These are phyloP conservation scores for Oncorhynchus tshawytscha DNA, from an alignment of 2,113 vertebrate species.

Conservation along the genomic window DNA sequence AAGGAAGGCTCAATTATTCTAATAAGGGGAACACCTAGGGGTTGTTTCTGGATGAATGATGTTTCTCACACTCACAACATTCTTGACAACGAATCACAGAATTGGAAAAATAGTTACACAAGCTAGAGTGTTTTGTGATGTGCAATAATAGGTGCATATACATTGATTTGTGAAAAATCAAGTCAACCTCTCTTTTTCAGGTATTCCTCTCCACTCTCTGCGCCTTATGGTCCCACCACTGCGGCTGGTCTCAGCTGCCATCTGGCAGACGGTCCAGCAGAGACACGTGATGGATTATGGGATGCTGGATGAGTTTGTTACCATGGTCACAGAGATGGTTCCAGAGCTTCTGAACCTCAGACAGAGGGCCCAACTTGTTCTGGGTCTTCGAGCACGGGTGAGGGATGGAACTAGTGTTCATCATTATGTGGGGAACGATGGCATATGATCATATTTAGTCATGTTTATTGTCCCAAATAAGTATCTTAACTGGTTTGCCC, in stretches of 20 bases:
- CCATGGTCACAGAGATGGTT: constrained; percentile 40
- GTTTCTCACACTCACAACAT: too few species aligned
- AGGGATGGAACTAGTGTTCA: too few species aligned
- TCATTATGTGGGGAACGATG: too few species aligned
- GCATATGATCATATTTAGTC: too few species aligned
- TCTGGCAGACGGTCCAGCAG: constrained; percentile 52
- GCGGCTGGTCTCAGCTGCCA: constrained; percentile 50
- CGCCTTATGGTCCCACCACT: constrained; percentile 29
- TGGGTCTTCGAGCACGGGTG: constrained; percentile 69
- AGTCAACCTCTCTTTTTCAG: neutral
- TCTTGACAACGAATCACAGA: too few species aligned
- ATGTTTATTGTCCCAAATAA: too few species aligned
- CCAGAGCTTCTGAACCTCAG: constrained; percentile 62
- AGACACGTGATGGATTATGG: constrained; percentile 55
- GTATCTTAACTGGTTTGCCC: neutral
- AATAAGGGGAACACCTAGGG: too few species aligned
- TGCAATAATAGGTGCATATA: too few species aligned
- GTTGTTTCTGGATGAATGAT: too few species aligned
- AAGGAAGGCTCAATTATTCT: too few species aligned
- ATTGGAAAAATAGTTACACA: too few species aligned
- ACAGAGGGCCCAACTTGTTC: constrained; percentile 61
- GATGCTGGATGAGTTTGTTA: constrained; percentile 59
- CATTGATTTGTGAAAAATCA: too few species aligned
- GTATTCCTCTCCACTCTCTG: constrained; percentile 12
- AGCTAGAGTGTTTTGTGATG: neutral